Conservation (phyloP, 2,888 invertebrate genomes). For the Thymelicus acteon region DNA sequence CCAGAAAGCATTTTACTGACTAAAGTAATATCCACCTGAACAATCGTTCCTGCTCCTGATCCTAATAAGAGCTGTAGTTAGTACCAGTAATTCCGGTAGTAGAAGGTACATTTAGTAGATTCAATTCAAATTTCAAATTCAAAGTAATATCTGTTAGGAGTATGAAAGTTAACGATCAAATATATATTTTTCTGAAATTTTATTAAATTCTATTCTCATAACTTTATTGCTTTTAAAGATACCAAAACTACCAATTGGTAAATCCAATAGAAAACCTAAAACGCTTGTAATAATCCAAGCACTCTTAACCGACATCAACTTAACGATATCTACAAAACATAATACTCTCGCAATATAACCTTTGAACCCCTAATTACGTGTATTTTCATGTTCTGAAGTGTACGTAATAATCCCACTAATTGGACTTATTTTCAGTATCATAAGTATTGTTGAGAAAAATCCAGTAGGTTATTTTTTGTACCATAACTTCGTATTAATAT, state of each 20-base stretch:
- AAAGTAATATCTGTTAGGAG: no score
- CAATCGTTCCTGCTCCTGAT: no score
- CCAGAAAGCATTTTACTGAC: no score
- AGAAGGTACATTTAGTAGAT: no score
- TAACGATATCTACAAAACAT: constrained; percentile 23
- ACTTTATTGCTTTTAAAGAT: no score
- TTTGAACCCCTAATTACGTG: constrained; percentile 32
- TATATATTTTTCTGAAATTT: no score
- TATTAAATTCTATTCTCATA: no score
- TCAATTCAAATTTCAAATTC: no score
- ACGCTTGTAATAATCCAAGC: not conserved
- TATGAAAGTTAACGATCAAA: no score
- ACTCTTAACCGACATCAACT: constrained; percentile 16
- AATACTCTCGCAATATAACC: constrained; percentile 21
- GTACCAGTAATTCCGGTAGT: no score
- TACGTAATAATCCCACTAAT: constrained; percentile 36
- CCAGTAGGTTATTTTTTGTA: not conserved
- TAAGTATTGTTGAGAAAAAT: constrained; percentile 20
- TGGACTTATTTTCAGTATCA: constrained; percentile 25
- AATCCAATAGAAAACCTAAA: not conserved
- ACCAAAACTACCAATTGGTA: not conserved
- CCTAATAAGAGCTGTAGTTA: no score
- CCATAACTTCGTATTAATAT: not conserved
- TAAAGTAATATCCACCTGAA: no score
- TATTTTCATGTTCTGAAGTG: constrained; percentile 33